Percentiles rank a stretch among this genome's conserved stretches.
These are phyloP conservation scores for Rhabdomys dilectus DNA, from an alignment of 2,113 vertebrate genomes.

Conservation along the genomic window DNA sequence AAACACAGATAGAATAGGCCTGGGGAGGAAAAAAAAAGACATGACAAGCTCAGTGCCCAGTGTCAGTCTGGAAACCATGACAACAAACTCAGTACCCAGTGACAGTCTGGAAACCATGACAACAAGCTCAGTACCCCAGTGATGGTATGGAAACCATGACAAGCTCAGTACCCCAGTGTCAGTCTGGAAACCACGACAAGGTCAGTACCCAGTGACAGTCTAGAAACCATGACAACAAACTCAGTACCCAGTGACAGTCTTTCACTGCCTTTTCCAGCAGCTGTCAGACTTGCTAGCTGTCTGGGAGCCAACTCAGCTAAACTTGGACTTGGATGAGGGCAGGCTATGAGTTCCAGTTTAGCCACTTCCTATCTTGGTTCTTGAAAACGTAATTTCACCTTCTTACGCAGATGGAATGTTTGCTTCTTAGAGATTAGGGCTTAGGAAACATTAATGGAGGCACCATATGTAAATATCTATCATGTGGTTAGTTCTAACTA, in stretches of 20 bases:
- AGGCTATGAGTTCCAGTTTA: background rate
- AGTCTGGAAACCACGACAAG: too few relatives aligned
- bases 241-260: background rate
- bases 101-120: background rate
- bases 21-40: constrained; percentile 41
- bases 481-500: background rate
- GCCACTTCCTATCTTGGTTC: background rate
- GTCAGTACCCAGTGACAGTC: background rate
- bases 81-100: background rate
- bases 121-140: background rate
- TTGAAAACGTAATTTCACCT: constrained; percentile 12
- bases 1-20: constrained; percentile 80
- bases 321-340: background rate
- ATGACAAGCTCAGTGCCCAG: background rate
- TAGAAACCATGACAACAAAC: background rate
- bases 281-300: background rate
- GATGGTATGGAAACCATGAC: background rate
- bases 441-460: constrained; percentile 37
- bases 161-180: background rate
- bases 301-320: background rate
- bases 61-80: background rate
- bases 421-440: background rate
- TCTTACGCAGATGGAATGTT: background rate
- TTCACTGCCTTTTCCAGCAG: background rate
- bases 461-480: background rate